These are phyloP conservation scores for Pandemis cinnamomeana DNA, from an alignment of 2,888 invertebrate species.

Conservation along the genomic window DNA sequence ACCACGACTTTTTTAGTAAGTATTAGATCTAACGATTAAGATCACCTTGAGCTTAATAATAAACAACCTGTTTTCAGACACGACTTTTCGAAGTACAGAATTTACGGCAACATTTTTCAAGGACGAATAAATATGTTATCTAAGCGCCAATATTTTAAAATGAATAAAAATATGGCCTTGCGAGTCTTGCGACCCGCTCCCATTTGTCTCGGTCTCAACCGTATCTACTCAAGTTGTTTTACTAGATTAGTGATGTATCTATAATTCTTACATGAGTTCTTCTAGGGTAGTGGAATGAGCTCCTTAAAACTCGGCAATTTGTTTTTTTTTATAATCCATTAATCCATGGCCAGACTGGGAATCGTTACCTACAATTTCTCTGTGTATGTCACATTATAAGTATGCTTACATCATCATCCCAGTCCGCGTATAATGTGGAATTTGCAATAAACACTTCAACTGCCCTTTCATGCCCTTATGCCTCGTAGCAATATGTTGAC, in stretches of 20 bases:
- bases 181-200: background rate
- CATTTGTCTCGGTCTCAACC: background rate
- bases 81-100: background rate
- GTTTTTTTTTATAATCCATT: background rate
- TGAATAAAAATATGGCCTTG: background rate
- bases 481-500: too few species aligned
- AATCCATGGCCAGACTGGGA: background rate
- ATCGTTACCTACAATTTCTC: background rate
- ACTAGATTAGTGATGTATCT: background rate
- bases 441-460: too few species aligned
- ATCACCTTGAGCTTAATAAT: background rate
- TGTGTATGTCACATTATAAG: background rate
- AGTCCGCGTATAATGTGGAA: too few species aligned
- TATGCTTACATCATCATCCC: too few species aligned
- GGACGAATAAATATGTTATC: background rate
- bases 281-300: background rate
- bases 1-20: too few species aligned
- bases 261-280: background rate
- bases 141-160: background rate
- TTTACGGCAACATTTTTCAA: background rate
- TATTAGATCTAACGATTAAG: too few species aligned
- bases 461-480: too few species aligned
- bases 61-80: background rate
- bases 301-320: background rate
- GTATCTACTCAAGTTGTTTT: background rate